Evolutionary conservation across 2,888 invertebrate genomes (phyloP), one percentile per base, ranked within the genome.

Genomic region (Oscheius sp.): DNA sequence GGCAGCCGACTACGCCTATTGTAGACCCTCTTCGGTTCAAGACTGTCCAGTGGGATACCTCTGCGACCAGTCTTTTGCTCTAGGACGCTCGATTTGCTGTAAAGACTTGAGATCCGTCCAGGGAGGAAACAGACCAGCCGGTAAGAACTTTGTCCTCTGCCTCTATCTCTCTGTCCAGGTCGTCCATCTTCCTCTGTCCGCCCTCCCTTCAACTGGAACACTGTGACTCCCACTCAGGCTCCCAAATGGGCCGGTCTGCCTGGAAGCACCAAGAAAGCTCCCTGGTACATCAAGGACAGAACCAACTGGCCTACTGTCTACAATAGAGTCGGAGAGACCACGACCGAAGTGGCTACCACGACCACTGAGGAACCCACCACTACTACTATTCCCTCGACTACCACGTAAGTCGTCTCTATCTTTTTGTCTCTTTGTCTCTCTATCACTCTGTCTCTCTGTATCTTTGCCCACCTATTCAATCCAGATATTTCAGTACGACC

Each of bases 41-140:
- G 87, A 86, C 62, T 87, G 87, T 72, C 87, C 87, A 4, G 81
- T 85, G 47, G 86, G 86, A 37, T 87, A 82, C 71, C 82, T 87
- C 32, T 87, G 87, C 68, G 87, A 87, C 70, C 87, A 87, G 65
- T 81, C 81, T 48, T 85, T 85, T 71, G 84, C 80, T 32, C 76
- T 87, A 10, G 86, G 87, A 53, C 65, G 86, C 21, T 85, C 87
- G 2, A 87, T 87, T 72, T 87, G 87, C 75, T 87, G 87, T 70
- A 75, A 76, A 37, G 87, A 87, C 62, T 51, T 48, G 37, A 35
- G 50, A 2, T 33, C 37, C 13, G 42, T 82, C 2, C 76, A 60
- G 37, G 60, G 60, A 50, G 63, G 63, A 63, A 4, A 7, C 37
- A 47, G 63, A 48, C 50, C 63, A 5, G 21, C 48, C 21, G 68